These are phyloP conservation scores for Eolophus roseicapilla DNA, from an alignment of 2,113 vertebrate species.

Conservation along the genomic window DNA sequence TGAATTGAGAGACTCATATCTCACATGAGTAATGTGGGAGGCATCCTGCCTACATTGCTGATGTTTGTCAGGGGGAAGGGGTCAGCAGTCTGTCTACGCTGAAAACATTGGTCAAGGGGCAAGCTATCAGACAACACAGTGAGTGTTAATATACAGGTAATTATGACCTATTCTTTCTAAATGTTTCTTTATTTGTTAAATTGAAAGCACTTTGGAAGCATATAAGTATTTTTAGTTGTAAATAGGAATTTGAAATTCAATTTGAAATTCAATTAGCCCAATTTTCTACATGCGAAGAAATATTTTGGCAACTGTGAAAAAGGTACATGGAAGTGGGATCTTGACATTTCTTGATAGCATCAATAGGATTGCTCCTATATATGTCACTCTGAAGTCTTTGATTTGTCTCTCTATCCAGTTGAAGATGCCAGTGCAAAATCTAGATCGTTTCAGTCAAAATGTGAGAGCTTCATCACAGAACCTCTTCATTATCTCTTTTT, in stretches of 20 bases:
- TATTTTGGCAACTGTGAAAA: not conserved
- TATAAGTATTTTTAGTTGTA: not conserved
- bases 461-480: not conserved
- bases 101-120: not conserved
- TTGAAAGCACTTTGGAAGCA: not conserved
- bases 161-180: not conserved
- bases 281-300: not conserved
- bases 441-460: not conserved
- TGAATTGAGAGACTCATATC: not conserved
- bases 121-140: not conserved
- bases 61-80: not conserved
- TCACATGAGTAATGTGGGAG: not conserved
- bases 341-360: not conserved
- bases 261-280: not conserved
- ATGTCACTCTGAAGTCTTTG: not conserved
- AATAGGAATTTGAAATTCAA: not conserved
- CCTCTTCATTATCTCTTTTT: not conserved
- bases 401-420: not conserved
- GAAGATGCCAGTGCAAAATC: not conserved
- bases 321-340: not conserved
- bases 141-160: not conserved
- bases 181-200: not conserved
- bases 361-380: not conserved
- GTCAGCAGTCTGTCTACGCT: not conserved
- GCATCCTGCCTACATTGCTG: too few species aligned